Evolutionary conservation across 2,797 vertebrate genomes (phyloP).

Genomic region (Emydoidea blandingii): DNA sequence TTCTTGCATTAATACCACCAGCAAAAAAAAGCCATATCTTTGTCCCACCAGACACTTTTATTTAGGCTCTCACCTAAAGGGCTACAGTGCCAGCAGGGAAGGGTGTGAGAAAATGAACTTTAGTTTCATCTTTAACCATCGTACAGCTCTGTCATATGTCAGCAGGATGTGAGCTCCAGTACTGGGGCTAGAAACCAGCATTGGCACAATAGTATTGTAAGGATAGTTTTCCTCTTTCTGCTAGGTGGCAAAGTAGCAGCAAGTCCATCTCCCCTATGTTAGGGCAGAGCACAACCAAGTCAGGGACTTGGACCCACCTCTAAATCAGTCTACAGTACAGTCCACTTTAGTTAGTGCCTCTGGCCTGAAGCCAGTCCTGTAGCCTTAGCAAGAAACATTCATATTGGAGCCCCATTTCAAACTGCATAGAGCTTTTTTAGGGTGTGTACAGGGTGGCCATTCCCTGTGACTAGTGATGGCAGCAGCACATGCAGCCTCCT

Average conservation of each 20-base stretch:
- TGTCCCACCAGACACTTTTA: constrained; percentile 72
- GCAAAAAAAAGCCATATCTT: constrained; percentile 12
- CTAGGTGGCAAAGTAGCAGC: constrained; percentile 22
- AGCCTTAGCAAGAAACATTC: neutral
- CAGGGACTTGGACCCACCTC: neutral
- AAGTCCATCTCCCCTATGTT: constrained; percentile 8
- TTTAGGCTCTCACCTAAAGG: constrained; percentile 59
- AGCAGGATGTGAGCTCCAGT: constrained; percentile 37
- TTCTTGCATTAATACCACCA: neutral
- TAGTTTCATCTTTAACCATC: constrained; percentile 56
- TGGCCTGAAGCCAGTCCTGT: neutral
- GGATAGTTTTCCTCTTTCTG: neutral
- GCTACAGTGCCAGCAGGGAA: constrained; percentile 53
- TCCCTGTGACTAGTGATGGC: neutral
- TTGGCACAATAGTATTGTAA: neutral
- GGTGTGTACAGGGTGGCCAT: neutral
- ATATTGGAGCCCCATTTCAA: neutral
- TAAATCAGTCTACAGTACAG: constrained; percentile 4
- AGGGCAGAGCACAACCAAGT: constrained; percentile 16
- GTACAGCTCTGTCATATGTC: neutral
- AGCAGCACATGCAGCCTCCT: constrained; percentile 16
- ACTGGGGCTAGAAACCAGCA: constrained; percentile 3
- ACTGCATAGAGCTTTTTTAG: neutral
- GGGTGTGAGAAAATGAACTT: constrained; percentile 30
- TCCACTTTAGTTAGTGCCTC: neutral